Percentiles rank a stretch among this genome's conserved stretches.
Evolutionary conservation across 2,113 vertebrate species (phyloP).

Genomic region (Tetraodon nigroviridis): DNA sequence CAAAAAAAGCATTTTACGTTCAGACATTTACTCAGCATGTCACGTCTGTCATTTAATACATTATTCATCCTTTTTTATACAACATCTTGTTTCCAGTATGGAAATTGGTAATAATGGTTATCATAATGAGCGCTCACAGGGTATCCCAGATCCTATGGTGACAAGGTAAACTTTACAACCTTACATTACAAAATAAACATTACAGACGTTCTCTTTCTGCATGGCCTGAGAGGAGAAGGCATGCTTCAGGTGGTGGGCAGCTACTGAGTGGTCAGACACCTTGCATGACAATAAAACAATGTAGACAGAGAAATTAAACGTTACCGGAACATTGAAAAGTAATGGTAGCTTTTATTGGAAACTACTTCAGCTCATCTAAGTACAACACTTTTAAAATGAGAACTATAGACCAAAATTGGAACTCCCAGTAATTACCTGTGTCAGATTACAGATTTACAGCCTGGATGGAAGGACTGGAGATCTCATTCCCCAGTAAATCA

Average conservation of each 20-base stretch:
- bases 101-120: conserved; percentile 98
- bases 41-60: conserved; percentile 53
- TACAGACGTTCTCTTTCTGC: conserved; percentile 45
- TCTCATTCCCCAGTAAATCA: too few relatives aligned
- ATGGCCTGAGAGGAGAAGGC: conserved; percentile 46
- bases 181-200: conserved; percentile 80
- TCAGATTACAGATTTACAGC: too few relatives aligned
- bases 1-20: conserved; percentile 33
- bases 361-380: not conserved
- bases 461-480: too few relatives aligned
- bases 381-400: too few relatives aligned
- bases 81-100: conserved; percentile 88
- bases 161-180: conserved; percentile 79
- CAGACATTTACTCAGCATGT: conserved; percentile 52
- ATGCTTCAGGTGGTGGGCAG: not conserved
- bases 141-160: conserved; percentile 86
- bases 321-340: conserved; percentile 11
- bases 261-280: too few relatives aligned
- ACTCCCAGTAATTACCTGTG: too few relatives aligned
- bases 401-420: too few relatives aligned
- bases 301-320: not conserved
- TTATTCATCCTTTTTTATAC: conserved; percentile 64
- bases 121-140: conserved; percentile 88
- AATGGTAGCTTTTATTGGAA: conserved; percentile 10
- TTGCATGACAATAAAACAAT: not conserved